Base-by-base conservation (phyloP, 2,797 vertebrate species). In the Hoplostethus atlanticus region DNA sequence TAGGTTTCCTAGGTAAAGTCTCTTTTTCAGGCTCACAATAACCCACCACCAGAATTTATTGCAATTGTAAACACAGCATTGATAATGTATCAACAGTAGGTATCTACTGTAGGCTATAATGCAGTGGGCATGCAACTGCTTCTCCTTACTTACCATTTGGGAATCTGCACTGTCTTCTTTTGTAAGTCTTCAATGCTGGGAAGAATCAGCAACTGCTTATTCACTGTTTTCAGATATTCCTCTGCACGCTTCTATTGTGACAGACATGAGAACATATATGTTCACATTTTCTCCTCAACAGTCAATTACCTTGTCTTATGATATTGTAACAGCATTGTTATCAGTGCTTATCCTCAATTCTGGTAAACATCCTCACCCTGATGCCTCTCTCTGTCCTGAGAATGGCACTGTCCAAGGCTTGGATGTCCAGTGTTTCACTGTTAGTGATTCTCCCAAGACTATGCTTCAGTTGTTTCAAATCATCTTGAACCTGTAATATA, bases 401-500 rank as follows among this genome's bases (percentile, higher is more conserved):
- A 50, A 90, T 92, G 0, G 92, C 93, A 16, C 79, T 77, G 87
- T 96, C 89, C 69, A 97, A 85, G 46, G 85, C 66, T 31, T 91
- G 77, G 76, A 94, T 58, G 70, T 94, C 90, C 83, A 94, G 17
- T 0, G 54, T 46, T 56, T 88, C 80, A 38, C 69, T 85, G 55
- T 68, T 21, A 31, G 25, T 65, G 16, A 21, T 70, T 31, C 76
- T 58, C 1, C 79, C 77, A 72, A 96, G 81, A 67, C 90, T 90
- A 6, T 80, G 84, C 84, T 84, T 93, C 75, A 97, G 87, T 38
- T 94, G 81, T 51, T 73, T 84, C 81, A 96, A 87, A 63, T 96
- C 94, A 64, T 96, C 93, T 72, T 95, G 93, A 71, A 95, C 94
- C 96, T 98, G 64, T 25, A 85, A 81, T 21, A 60, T 3, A 84